Percentiles rank a stretch among this genome's conserved stretches.
Conservation (phyloP, 2,113 vertebrate genomes). For the Chloroceryle aenea region DNA sequence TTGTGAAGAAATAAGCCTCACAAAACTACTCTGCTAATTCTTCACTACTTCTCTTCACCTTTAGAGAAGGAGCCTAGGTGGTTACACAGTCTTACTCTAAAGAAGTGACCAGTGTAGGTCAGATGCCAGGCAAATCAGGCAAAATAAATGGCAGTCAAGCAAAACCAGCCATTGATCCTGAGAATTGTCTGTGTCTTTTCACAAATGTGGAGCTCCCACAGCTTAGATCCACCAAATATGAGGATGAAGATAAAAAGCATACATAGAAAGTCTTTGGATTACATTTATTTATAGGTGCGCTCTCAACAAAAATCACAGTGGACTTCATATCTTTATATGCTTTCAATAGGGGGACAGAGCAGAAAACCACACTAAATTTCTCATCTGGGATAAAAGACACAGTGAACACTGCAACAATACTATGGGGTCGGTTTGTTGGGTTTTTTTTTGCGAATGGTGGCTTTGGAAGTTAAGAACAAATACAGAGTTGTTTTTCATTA, state of each 20-base stretch:
- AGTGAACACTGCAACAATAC: neutral
- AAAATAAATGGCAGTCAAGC: neutral
- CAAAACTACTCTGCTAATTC: neutral
- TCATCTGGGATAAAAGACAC: neutral
- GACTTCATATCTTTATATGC: neutral
- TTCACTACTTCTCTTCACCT: neutral
- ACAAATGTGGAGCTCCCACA: accelerated
- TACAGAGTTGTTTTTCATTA: neutral
- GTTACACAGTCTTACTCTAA: neutral
- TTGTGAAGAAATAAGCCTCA: neutral
- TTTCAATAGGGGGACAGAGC: neutral
- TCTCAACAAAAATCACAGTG: neutral
- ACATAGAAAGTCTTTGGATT: neutral
- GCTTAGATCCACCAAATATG: neutral
- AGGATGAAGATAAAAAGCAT: neutral
- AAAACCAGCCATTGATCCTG: neutral
- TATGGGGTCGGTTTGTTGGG: neutral
- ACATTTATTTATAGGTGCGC: neutral
- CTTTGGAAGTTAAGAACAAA: neutral
- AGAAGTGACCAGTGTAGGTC: neutral
- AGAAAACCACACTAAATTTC: neutral
- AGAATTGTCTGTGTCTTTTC: neutral
- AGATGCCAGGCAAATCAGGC: neutral
- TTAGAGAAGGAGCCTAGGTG: neutral
- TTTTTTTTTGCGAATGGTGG: accelerated